phyloP scores from a whole-genome alignment of 2,888 invertebrate genomes.

The Leucoma salicis region DNA sequence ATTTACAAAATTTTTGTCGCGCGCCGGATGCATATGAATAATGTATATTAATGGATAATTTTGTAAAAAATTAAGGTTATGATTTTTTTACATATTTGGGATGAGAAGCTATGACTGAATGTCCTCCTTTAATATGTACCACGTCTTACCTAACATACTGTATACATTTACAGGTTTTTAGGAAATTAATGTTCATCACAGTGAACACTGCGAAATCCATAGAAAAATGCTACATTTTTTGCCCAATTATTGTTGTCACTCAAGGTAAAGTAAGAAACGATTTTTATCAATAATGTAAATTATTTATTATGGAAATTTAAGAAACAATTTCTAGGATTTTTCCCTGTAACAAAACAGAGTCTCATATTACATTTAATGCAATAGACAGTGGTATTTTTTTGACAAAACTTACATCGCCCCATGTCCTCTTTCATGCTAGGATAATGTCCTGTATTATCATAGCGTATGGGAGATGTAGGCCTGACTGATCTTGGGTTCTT shows the following conservation, averaged over 20 bases:
- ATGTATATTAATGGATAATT: too few relatives aligned
- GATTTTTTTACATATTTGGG: too few relatives aligned
- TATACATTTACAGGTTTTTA: slow-evolving; percentile 5
- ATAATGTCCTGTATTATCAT: neutral
- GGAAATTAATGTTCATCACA: slow-evolving; percentile 3
- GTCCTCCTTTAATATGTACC: too few relatives aligned
- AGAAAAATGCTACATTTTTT: neutral
- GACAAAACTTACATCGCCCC: neutral
- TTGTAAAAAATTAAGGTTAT: too few relatives aligned
- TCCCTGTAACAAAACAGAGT: slow-evolving; percentile 1
- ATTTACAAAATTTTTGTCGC: too few relatives aligned
- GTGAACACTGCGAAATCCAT: neutral
- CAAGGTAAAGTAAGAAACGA: neutral
- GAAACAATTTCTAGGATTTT: slow-evolving; percentile 1
- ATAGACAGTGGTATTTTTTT: neutral
- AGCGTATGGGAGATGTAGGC: neutral
- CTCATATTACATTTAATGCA: slow-evolving; percentile 1
- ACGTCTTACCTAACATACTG: too few relatives aligned
- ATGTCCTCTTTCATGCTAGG: neutral
- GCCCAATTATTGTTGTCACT: neutral
- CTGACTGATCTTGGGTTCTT: neutral
- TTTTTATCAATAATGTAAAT: neutral
- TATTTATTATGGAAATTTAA: neutral
- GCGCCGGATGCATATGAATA: too few relatives aligned
- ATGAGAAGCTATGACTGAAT: too few relatives aligned